These are phyloP conservation scores for Polyommatus icarus DNA, from an alignment of 2,888 invertebrate species.

Conservation along the genomic window DNA sequence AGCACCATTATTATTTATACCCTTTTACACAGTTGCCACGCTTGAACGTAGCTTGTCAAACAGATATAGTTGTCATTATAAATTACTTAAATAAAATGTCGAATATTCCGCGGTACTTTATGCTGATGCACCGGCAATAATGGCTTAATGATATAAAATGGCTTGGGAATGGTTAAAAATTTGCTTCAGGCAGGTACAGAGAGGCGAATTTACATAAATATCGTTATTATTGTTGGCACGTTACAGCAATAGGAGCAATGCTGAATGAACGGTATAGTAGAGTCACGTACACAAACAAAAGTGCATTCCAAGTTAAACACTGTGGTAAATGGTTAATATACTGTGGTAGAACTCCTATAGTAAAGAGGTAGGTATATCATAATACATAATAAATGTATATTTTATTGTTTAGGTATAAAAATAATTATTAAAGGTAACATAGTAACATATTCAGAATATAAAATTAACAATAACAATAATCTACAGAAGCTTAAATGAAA, in stretches of 20 bases:
- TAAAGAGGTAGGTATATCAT: no score
- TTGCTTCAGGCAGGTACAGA: neutral
- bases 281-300: neutral
- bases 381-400: no score
- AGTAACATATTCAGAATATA: no score
- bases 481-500: no score
- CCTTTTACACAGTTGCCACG: constrained; percentile 34
- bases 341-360: no score
- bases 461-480: no score
- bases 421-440: no score
- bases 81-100: constrained; percentile 48
- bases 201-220: neutral
- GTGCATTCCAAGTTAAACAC: neutral
- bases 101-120: constrained; percentile 19
- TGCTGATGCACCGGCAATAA: constrained; percentile 17
- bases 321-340: no score
- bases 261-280: neutral
- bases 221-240: neutral
- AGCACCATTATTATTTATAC: constrained; percentile 49
- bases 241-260: neutral
- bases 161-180: constrained; percentile 11
- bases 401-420: no score
- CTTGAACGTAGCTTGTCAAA: constrained; percentile 54
- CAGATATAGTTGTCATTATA: constrained; percentile 66
- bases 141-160: constrained; percentile 1